Percentiles rank a stretch among this genome's conserved stretches.
These are phyloP conservation scores for Pluvialis apricaria DNA, from an alignment of 2,113 vertebrate species.

Conservation along the genomic window DNA sequence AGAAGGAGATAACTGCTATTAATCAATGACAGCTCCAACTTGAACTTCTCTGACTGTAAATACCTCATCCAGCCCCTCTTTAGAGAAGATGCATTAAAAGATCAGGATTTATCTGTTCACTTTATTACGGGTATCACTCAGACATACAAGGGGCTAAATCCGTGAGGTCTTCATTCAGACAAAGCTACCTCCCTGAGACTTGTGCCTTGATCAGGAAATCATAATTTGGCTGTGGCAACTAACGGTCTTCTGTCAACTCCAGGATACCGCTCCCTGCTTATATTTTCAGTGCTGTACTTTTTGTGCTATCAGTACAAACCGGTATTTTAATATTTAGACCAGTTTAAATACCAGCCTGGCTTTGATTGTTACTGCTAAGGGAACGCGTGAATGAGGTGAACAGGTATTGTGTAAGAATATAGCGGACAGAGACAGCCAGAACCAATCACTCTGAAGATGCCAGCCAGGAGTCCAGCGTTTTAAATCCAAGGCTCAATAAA, in stretches of 20 bases:
- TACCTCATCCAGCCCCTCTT: conserved; percentile 2
- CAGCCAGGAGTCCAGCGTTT: neutral
- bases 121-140: neutral
- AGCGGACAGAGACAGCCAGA: neutral
- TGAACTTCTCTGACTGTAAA: conserved; percentile 29
- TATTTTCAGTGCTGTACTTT: neutral
- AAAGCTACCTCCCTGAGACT: neutral
- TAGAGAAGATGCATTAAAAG: neutral
- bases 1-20: conserved; percentile 1
- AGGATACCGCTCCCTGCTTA: neutral
- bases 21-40: conserved; percentile 20
- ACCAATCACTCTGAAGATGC: neutral
- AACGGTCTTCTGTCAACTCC: neutral
- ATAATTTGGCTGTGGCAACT: neutral
- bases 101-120: neutral
- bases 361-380: neutral
- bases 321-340: neutral
- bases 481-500: neutral
- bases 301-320: neutral
- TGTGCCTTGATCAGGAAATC: neutral
- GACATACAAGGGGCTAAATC: neutral
- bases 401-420: neutral
- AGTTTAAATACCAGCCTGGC: neutral
- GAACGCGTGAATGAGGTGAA: rapidly evolving
- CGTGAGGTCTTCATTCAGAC: neutral